Base-by-base conservation (phyloP, 2,888 invertebrate genomes). In the Terebella lapidaria region DNA sequence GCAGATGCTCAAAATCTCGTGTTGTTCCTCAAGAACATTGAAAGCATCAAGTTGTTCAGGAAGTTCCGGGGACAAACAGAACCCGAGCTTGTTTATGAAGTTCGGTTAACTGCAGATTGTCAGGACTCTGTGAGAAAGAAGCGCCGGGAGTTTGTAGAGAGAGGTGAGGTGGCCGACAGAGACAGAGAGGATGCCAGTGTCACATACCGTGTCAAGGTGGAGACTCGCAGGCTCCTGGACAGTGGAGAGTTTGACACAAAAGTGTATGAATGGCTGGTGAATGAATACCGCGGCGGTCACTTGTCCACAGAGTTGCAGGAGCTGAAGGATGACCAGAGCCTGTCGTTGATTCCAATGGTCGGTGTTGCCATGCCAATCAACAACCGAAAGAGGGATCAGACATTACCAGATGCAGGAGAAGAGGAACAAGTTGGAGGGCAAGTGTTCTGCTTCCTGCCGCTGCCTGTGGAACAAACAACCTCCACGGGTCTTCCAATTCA, bases 371-470 rank as follows among this genome's bases (percentile, higher is more conserved):
- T 67, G 52, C 61, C 63, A 1, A 10, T 70, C 10, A 28, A 29
- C 18, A 4, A 24, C 0, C 0, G 24, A 4, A 24, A 35, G 27
- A 27, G 5, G 15, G 20, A 4, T 5, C 25, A 42, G 4, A 49
- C 29, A 15, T 26, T 29, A 15, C 29, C 27, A 18, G 54, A 45
- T 3, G 29, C 51, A 10, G 28, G 30, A n/a, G 51, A 57, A 1
- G 4, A n/a, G 15, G 30, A 29, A 27, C 30, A 46, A 10, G 30
- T 30, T 10, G 53, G 53, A 1, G 75, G 77, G 15, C 75, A 76
- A 27, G 65, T 75, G 3, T 77, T 74, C 61, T 76, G 76, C 58
- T 75, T 76, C 59, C 66, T 78, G 22, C 77, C 77, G 20, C 64
- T 77, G n/a, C 76, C 77, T 10, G 61, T 69, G 56, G 72, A 70